A percentile compares a stretch with the other conserved stretches of the same genome.
Evolutionary conservation across 1,140 invertebrate genomes (phyloP).

Genomic region (Apis mellifera): Amel_HAv3.1 CM009940.2:4897001-4897500

Average conservation of each 20-base stretch:
- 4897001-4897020: conserved; percentile 28
- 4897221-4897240: conserved; percentile 85
- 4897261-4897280: conserved; percentile 82
- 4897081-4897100: conserved; percentile 92
- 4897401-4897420: conserved; percentile 76
- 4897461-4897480: conserved; percentile 84
- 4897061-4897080: conserved; percentile 92
- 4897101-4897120: conserved; percentile 87
- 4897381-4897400: conserved; percentile 80
- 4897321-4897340: conserved; percentile 83
- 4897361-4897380: conserved; percentile 77
- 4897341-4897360: conserved; percentile 85
- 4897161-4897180: conserved; percentile 81
- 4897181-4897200: conserved; percentile 87
- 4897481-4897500: conserved; percentile 82
- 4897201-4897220: conserved; percentile 90
- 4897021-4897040: conserved; percentile 29
- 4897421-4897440: conserved; percentile 67
- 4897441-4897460: conserved; percentile 77
- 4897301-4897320: conserved; percentile 84
- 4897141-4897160: conserved; percentile 84
- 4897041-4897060: conserved; percentile 86
- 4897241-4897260: conserved; percentile 91
- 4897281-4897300: conserved; percentile 80
- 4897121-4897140: conserved; percentile 88